These are phyloP conservation scores for Liopterus haemorrhoidalis DNA, from an alignment of 2,888 invertebrate genomes.

Conservation along the genomic window DNA sequence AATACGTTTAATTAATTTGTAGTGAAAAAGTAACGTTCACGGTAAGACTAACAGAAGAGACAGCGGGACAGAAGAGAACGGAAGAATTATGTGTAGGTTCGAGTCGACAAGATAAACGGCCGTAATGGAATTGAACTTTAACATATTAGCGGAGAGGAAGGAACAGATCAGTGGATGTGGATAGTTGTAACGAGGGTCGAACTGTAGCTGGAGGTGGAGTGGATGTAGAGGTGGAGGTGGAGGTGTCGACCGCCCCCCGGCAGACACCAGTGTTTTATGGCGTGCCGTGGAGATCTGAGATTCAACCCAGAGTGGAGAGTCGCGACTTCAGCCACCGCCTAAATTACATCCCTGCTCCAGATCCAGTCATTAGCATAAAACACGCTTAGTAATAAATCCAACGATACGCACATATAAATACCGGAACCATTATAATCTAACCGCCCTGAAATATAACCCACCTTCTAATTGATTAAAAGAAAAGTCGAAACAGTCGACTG, in stretches of 20 bases:
- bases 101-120: slow-evolving; percentile 19
- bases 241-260: no score
- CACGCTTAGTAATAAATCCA: slow-evolving; percentile 32
- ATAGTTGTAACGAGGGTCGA: no score
- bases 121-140: slow-evolving; percentile 25
- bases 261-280: slow-evolving; percentile 36
- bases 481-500: no score
- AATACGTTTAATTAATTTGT: no score
- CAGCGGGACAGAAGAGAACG: slow-evolving; percentile 5
- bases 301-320: slow-evolving; percentile 34
- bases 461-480: no score
- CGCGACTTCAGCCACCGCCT: slow-evolving; percentile 20
- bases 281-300: slow-evolving; percentile 36
- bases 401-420: slow-evolving; percentile 1
- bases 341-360: slow-evolving; percentile 39
- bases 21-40: no score
- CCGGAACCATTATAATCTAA: slow-evolving; percentile 17
- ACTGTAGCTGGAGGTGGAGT: no score
- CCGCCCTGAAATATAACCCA: no score
- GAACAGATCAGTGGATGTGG: no score
- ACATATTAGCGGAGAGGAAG: slow-evolving; percentile 20
- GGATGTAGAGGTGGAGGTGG: no score
- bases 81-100: slow-evolving; percentile 23
- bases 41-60: slow-evolving; percentile 12
- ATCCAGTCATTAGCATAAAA: slow-evolving; percentile 40